phyloP scores from a whole-genome alignment of 2,113 vertebrate genomes.

The Forbesichthys papilliferus region DNA sequence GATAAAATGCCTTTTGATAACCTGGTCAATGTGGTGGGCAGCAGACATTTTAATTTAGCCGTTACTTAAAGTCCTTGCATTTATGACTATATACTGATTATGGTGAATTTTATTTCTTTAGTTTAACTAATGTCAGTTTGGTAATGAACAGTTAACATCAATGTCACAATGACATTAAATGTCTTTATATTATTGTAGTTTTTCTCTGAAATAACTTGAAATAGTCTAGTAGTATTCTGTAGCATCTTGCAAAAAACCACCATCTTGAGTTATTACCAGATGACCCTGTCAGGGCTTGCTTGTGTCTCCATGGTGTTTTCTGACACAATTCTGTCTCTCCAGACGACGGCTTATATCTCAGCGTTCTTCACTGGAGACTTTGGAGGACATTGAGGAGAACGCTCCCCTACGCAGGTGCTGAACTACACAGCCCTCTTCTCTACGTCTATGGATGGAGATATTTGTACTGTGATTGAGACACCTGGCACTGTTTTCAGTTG shows the following conservation, averaged over 20 bases:
- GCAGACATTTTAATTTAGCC: background rate
- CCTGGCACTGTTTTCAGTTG: background rate
- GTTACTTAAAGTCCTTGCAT: background rate
- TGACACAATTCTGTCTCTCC: constrained; percentile 14
- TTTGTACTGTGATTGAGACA: background rate
- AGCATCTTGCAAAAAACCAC: too few relatives aligned
- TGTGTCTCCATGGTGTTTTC: constrained; percentile 10
- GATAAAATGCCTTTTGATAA: background rate
- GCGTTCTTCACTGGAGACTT: constrained; percentile 95
- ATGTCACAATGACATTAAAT: background rate
- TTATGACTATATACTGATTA: background rate
- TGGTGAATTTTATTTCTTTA: constrained; percentile 9
- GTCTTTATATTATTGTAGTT: background rate
- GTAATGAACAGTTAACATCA: background rate
- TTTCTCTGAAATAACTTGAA: background rate
- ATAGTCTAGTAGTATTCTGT: too few relatives aligned
- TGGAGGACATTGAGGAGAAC: constrained; percentile 99
- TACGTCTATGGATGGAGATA: too few relatives aligned
- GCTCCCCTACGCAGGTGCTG: constrained; percentile 92
- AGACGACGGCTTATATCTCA: constrained; percentile 96
- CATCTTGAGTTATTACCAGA: constrained; percentile 6
- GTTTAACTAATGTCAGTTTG: constrained; percentile 1
- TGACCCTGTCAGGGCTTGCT: background rate
- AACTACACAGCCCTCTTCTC: background rate
- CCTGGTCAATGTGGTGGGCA: background rate